Conservation (phyloP, 2,113 vertebrate species). For the Eulemur macaco region DNA sequence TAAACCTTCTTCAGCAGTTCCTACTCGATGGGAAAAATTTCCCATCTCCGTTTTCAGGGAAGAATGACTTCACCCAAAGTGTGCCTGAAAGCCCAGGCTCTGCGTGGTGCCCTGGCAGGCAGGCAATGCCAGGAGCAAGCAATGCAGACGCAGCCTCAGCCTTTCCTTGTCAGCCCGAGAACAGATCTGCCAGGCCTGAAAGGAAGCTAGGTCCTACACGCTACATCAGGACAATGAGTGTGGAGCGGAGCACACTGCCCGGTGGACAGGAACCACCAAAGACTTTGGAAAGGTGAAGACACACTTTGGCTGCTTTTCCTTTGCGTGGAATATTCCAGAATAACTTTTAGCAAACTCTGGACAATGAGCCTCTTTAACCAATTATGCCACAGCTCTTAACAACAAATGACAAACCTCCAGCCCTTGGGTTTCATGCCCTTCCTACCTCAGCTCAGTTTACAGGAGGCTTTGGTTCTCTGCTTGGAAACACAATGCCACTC, state of each 20-base stretch:
- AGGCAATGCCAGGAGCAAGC: not conserved
- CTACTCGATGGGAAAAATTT: not conserved
- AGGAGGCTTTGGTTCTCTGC: not conserved
- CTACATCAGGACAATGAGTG: not conserved
- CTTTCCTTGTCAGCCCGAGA: not conserved
- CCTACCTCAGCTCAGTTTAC: not conserved
- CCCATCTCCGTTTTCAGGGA: not conserved
- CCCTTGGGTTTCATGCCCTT: not conserved
- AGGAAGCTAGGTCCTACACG: not conserved
- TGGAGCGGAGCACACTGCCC: not conserved
- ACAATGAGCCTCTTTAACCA: not conserved
- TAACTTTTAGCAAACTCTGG: not conserved
- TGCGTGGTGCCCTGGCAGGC: not conserved
- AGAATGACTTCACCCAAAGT: slow-evolving; percentile 20
- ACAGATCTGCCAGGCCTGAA: not conserved
- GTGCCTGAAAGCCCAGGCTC: not conserved
- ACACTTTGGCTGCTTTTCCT: not conserved
- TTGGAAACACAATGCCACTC: not conserved
- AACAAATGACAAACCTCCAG: not conserved
- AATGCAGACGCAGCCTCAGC: not conserved
- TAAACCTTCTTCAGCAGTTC: not conserved
- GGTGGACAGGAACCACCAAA: not conserved
- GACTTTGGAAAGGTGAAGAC: not conserved
- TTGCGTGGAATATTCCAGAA: not conserved
- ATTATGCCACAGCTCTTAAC: not conserved